Conservation (phyloP, 2,113 vertebrate species). For the Planiliza haematocheilus region DNA sequence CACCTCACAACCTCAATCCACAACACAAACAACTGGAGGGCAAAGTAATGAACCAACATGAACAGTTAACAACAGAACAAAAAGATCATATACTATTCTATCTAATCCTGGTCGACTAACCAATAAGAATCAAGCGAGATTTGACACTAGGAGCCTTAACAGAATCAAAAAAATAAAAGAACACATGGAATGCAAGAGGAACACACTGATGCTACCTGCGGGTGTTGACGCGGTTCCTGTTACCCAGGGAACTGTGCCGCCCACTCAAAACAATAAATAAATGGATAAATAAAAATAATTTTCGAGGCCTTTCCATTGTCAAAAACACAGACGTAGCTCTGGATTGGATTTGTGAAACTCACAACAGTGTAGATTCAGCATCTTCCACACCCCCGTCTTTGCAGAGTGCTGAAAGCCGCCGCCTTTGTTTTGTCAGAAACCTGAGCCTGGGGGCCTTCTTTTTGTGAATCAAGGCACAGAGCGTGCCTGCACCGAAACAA, state of each 20-base stretch:
- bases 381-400: neutral
- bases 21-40: slow-evolving; percentile 50
- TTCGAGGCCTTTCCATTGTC: slow-evolving; percentile 43
- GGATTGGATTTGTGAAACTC: slow-evolving; percentile 32
- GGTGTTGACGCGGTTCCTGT: slow-evolving; percentile 42
- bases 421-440: slow-evolving; percentile 43
- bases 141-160: slow-evolving; percentile 4
- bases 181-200: slow-evolving; percentile 34
- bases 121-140: slow-evolving; percentile 6
- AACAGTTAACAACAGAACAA: slow-evolving; percentile 30
- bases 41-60: slow-evolving; percentile 41
- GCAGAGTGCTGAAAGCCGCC: slow-evolving; percentile 6
- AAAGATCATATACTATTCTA: neutral
- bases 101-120: slow-evolving; percentile 21
- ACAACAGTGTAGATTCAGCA: slow-evolving; percentile 37
- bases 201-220: slow-evolving; percentile 64
- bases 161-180: slow-evolving; percentile 26
- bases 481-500: slow-evolving; percentile 23
- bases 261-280: slow-evolving; percentile 12
- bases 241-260: slow-evolving; percentile 38
- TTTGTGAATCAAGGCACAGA: slow-evolving; percentile 43
- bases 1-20: slow-evolving; percentile 63
- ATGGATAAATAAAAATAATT: neutral
- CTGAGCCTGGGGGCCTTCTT: slow-evolving; percentile 55
- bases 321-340: slow-evolving; percentile 38